Base-by-base conservation (phyloP, 2,113 vertebrate genomes). In the Gavialis gangeticus region DNA sequence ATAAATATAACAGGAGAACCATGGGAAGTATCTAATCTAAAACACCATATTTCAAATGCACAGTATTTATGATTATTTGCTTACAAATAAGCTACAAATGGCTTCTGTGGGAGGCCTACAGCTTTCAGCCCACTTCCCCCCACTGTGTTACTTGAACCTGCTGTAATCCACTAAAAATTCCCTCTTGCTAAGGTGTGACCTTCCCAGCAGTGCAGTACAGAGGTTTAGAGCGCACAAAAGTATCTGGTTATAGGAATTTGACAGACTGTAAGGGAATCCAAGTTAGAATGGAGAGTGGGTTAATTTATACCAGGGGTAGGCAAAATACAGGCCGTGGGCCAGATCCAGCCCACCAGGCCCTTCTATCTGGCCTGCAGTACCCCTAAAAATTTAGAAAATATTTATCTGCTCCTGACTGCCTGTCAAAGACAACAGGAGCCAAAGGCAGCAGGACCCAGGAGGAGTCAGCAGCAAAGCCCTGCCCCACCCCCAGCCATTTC, bases 31-130 rank as follows among this genome's bases (percentile, higher is more conserved):
- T 37, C 12, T 67, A 82, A 28, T 56, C 89, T 82, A 89, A 46
- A 64, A 79, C 64, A 79, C 13, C 17, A 86, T 46, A 28, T 46
- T 93, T 89, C 81, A 78, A 91, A 16, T 9, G 69, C 15, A 30
- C 80, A 83, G 59, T 75, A 88, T 82, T 92, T 84, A 17, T 92
- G 46, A 28, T 60, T 77, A 69, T 89, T 91, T 96, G 71, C 89
- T 96, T 75, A 88, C 64, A 67, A 89, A 69, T 22, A 55, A 80
- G 34, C 60, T 63, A 64, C 37, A 19, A 10, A 54, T 46, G 7
- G 10, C 21, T 24, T 55, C 75, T 64, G 6, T 6, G 1, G 2
- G 67, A 63, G 46, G 46, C 46, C 46, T 8, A 13, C 85, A 64
- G 16, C 77, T 85, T 46, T 46, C 46, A 37, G 4, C 5, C 24